A percentile compares a stretch with the other conserved stretches of the same genome.
Evolutionary conservation across 2,888 invertebrate species (phyloP).

Genomic region (Aromia moschata): DNA sequence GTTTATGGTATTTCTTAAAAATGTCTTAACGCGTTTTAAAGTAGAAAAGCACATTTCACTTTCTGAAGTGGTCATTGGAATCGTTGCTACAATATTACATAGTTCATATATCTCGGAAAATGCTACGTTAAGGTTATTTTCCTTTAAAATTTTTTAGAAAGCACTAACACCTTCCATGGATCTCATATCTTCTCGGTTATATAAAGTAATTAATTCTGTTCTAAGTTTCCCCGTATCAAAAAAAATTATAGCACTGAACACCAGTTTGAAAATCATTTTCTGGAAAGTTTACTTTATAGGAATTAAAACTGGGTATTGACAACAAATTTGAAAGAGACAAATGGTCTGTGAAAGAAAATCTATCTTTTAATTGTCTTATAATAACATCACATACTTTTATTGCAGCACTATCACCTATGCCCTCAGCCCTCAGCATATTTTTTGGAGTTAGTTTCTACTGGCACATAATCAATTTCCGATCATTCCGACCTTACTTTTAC

Average conservation of each 20-base stretch:
- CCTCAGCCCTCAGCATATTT: neutral
- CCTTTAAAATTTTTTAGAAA: too few relatives aligned
- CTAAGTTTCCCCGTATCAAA: constrained; percentile 10
- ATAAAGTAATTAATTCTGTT: constrained; percentile 20
- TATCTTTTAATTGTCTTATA: constrained; percentile 8
- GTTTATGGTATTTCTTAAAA: too few relatives aligned
- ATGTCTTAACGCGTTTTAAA: too few relatives aligned
- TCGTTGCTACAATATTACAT: too few relatives aligned
- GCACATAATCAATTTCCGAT: neutral
- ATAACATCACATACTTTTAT: neutral
- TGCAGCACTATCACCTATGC: neutral
- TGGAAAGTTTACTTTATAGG: constrained; percentile 13
- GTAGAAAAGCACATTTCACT: too few relatives aligned
- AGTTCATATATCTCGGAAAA: too few relatives aligned
- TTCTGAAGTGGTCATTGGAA: too few relatives aligned
- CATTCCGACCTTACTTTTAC: constrained; percentile 2
- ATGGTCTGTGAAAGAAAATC: constrained; percentile 25
- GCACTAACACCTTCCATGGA: too few relatives aligned
- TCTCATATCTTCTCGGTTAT: constrained; percentile 23
- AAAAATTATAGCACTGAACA: constrained; percentile 23
- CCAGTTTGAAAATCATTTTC: constrained; percentile 14
- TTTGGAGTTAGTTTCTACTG: neutral
- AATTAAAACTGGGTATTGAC: constrained; percentile 13
- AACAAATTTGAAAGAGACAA: constrained; percentile 20
- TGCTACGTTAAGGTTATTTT: too few relatives aligned